These are phyloP conservation scores for Tetheella fluctuosa DNA, from an alignment of 2,888 invertebrate genomes.

Conservation along the genomic window DNA sequence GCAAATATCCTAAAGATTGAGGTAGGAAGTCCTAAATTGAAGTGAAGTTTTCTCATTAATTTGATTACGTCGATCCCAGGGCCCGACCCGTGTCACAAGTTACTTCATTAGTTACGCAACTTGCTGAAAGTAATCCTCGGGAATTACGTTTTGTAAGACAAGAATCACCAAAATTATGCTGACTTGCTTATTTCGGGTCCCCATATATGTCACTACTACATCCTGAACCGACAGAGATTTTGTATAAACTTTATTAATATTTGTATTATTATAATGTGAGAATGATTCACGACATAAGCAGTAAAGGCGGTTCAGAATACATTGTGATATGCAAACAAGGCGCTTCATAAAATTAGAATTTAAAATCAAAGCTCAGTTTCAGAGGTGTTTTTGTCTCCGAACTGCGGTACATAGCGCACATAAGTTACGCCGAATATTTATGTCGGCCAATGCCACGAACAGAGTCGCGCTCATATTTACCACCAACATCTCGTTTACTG, in stretches of 20 bases:
- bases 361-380: slow-evolving; percentile 77
- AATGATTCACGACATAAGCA: slow-evolving; percentile 10
- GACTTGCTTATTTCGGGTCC: slow-evolving; percentile 24
- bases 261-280: slow-evolving; percentile 8
- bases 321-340: slow-evolving; percentile 72
- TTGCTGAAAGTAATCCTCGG: slow-evolving; percentile 78
- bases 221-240: slow-evolving; percentile 12
- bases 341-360: slow-evolving; percentile 80
- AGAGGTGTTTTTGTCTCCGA: slow-evolving; percentile 72
- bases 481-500: slow-evolving; percentile 55
- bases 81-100: slow-evolving; percentile 83
- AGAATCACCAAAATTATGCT: slow-evolving; percentile 71
- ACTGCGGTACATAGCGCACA: slow-evolving; percentile 60
- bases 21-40: slow-evolving; percentile 80
- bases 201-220: slow-evolving; percentile 5
- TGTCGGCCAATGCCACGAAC: slow-evolving; percentile 67
- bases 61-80: slow-evolving; percentile 83
- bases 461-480: slow-evolving; percentile 66
- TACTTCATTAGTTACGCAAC: slow-evolving; percentile 83
- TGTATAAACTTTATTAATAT: slow-evolving; percentile 16
- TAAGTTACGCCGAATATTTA: slow-evolving; percentile 75
- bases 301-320: slow-evolving; percentile 42
- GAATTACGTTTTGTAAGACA: slow-evolving; percentile 79
- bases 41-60: slow-evolving; percentile 84
- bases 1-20: slow-evolving; percentile 79